phyloP scores from a whole-genome alignment of 2,888 invertebrate species.

The Chesias legatella region DNA sequence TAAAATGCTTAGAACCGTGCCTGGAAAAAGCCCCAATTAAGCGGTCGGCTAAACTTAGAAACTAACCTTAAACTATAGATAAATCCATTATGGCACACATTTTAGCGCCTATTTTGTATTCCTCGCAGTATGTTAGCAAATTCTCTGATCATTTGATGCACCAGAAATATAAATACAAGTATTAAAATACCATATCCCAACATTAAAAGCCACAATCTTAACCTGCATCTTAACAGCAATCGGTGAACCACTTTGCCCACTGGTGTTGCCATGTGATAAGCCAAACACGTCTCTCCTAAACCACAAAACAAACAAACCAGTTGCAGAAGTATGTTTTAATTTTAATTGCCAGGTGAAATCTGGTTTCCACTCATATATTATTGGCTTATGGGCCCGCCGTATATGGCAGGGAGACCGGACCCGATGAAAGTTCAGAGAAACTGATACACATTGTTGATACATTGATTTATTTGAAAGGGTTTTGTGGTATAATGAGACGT shows the following conservation, averaged over 20 bases:
- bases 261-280: not conserved
- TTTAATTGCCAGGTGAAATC: slow-evolving; percentile 35
- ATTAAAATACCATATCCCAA: too few species aligned
- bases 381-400: slow-evolving; percentile 23
- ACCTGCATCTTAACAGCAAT: not conserved
- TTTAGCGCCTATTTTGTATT: too few species aligned
- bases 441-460: slow-evolving; percentile 26
- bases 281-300: slow-evolving; percentile 6
- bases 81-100: too few species aligned
- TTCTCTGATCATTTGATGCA: too few species aligned
- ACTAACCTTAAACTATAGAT: too few species aligned
- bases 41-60: too few species aligned
- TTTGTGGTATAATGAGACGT: slow-evolving; percentile 21
- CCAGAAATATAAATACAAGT: too few species aligned
- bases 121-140: too few species aligned
- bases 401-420: slow-evolving; percentile 15
- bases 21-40: too few species aligned
- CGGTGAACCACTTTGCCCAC: slow-evolving; percentile 3
- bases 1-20: too few species aligned
- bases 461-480: slow-evolving; percentile 21
- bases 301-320: slow-evolving; percentile 17
- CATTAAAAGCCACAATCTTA: not conserved
- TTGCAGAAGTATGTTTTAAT: slow-evolving; percentile 28
- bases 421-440: slow-evolving; percentile 22
- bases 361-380: slow-evolving; percentile 28